phyloP scores from a whole-genome alignment of 1,140 invertebrate species.

The Drosophila azteca region DNA sequence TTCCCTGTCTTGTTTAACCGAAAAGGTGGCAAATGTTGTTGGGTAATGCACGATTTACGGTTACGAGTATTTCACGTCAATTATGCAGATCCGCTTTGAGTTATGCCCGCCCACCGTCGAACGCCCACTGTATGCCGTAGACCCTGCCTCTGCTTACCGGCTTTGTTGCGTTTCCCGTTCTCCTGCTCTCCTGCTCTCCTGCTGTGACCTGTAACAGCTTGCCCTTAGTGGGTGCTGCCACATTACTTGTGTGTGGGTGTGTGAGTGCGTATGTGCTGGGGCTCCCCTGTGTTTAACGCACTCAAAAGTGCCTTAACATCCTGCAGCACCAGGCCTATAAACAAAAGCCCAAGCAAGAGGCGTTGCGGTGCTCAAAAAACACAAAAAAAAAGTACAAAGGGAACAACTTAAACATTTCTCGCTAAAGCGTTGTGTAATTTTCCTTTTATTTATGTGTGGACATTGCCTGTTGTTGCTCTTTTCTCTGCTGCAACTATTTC shows the following conservation, averaged over 20 bases:
- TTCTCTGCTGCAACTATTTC: conserved; percentile 58
- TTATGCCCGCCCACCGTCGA: conserved; percentile 19
- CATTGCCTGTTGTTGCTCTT: conserved; percentile 35
- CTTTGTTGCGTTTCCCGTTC: conserved; percentile 12
- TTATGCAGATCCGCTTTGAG: conserved; percentile 79
- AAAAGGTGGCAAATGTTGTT: conserved; percentile 53
- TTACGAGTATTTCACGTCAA: conserved; percentile 72
- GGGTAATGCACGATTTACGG: conserved; percentile 67
- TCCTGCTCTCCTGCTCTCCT: conserved; percentile 2
- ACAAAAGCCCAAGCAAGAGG: conserved; percentile 21
- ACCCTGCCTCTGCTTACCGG: conserved; percentile 8
- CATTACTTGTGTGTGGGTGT: not conserved
- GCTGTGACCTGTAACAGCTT: conserved; percentile 57
- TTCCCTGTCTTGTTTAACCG: not conserved
- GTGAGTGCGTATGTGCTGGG: conserved; percentile 19
- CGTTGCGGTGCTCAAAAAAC: conserved; percentile 5
- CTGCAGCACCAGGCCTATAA: conserved; percentile 10
- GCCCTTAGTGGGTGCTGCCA: conserved; percentile 30
- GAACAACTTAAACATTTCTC: conserved; percentile 22
- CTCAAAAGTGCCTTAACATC: conserved; percentile 30
- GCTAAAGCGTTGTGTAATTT: conserved; percentile 53
- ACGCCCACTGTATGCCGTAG: conserved; percentile 3
- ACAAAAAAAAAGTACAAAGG: conserved; percentile 18
- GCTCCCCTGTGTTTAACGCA: conserved; percentile 43
- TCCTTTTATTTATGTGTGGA: conserved; percentile 53